Conservation (phyloP, 1,140 invertebrate species). For the Bombus balteatus region DNA sequence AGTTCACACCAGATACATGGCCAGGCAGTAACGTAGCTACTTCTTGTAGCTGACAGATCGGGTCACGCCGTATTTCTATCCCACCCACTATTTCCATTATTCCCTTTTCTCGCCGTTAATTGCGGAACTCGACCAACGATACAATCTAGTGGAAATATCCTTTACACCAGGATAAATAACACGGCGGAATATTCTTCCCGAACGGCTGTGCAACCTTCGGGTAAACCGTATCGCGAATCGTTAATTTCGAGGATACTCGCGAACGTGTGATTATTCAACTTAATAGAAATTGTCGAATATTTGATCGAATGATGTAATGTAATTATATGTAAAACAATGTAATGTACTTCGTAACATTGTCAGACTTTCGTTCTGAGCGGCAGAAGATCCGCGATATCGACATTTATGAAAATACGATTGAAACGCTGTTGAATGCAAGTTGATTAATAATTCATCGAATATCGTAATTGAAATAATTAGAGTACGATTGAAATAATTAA, state of each 20-base stretch:
- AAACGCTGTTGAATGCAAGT: not conserved
- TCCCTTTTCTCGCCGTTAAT: conserved; percentile 33
- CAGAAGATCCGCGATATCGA: not conserved
- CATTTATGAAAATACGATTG: not conserved
- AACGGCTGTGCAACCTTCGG: not conserved
- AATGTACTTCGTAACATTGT: not conserved
- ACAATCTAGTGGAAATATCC: not conserved
- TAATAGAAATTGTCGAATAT: not conserved
- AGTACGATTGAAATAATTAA: not conserved
- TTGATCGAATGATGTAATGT: too few relatives aligned
- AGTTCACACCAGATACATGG: conserved; percentile 39
- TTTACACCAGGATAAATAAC: not conserved
- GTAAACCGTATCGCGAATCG: not conserved
- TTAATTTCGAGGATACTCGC: not conserved
- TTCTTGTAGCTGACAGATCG: conserved; percentile 41
- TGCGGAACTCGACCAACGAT: not conserved
- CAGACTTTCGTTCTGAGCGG: not conserved
- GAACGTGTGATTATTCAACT: not conserved
- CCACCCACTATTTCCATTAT: conserved; percentile 33
- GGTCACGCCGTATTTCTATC: conserved; percentile 43
- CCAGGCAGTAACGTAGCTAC: conserved; percentile 36
- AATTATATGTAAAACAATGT: too few relatives aligned
- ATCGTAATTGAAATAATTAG: too few relatives aligned
- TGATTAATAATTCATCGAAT: not conserved
- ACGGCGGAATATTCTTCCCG: not conserved